Evolutionary conservation across 2,888 invertebrate genomes (phyloP).

Genomic region (Cinara cedri): DNA sequence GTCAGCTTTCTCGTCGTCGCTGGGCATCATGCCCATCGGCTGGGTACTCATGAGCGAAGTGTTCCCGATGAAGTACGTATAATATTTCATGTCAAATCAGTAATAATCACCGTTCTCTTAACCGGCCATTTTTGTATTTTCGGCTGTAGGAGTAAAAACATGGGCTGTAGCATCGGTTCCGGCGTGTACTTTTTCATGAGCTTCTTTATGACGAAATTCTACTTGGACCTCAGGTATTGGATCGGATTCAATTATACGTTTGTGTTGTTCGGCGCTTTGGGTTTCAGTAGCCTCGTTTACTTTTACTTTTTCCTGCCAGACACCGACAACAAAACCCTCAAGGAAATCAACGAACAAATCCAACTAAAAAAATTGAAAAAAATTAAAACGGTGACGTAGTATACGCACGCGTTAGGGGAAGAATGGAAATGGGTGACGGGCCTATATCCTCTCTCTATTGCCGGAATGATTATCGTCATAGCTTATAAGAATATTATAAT

Average conservation of each 20-base stretch:
- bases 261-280: conserved; percentile 1
- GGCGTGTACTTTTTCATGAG: conserved; percentile 30
- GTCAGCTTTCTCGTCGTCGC: conserved; percentile 22
- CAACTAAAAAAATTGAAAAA: not conserved
- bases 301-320: conserved; percentile 24
- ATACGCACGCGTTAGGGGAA: no score
- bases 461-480: no score
- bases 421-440: no score
- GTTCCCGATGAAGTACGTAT: conserved; percentile 46
- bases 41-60: conserved; percentile 48
- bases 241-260: conserved; percentile 28
- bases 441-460: no score
- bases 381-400: no score
- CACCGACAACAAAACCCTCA: conserved; percentile 48
- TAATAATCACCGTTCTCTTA: not conserved
- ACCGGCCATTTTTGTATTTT: not conserved
- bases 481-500: no score
- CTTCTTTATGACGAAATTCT: conserved; percentile 42
- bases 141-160: conserved; percentile 23
- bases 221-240: not conserved
- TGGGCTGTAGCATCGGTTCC: conserved; percentile 34
- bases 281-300: conserved; percentile 15
- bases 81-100: no score
- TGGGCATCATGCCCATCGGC: conserved; percentile 42
- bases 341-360: conserved; percentile 31